phyloP scores from a whole-genome alignment of 2,797 vertebrate species.

The Oryzias dopingdopingensis region DNA sequence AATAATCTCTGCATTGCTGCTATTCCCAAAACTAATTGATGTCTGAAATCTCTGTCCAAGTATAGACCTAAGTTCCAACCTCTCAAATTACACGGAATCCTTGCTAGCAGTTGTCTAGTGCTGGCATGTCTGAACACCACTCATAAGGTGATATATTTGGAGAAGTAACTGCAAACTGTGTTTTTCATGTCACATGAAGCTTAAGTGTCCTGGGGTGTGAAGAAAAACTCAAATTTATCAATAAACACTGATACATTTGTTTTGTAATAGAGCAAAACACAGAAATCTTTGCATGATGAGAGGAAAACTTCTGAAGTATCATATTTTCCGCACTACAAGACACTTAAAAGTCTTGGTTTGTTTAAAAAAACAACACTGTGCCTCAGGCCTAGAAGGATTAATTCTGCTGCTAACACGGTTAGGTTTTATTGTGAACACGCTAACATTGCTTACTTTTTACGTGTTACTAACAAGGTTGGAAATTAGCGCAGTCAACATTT shows the following conservation, averaged over 20 bases:
- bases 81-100: constrained; percentile 50
- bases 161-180: constrained; percentile 27
- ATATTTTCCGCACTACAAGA: too few species aligned
- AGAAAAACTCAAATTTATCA: too few species aligned
- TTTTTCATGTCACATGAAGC: constrained; percentile 21
- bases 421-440: too few species aligned
- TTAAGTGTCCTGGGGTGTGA: too few species aligned
- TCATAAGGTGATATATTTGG: constrained; percentile 15
- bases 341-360: too few species aligned
- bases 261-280: not conserved
- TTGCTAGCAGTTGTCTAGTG: constrained; percentile 52
- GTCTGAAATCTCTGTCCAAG: constrained; percentile 60
- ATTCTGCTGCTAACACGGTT: too few species aligned
- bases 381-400: too few species aligned
- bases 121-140: constrained; percentile 15
- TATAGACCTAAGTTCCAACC: constrained; percentile 63
- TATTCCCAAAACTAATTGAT: constrained; percentile 77
- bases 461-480: too few species aligned
- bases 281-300: constrained; percentile 1
- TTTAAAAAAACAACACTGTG: too few species aligned
- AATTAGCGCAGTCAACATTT: too few species aligned
- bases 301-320: not conserved
- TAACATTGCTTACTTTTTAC: too few species aligned
- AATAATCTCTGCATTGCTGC: constrained; percentile 65
- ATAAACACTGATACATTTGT: too few species aligned